Conservation (phyloP, 2,888 invertebrate genomes). For the Tuta absoluta region DNA sequence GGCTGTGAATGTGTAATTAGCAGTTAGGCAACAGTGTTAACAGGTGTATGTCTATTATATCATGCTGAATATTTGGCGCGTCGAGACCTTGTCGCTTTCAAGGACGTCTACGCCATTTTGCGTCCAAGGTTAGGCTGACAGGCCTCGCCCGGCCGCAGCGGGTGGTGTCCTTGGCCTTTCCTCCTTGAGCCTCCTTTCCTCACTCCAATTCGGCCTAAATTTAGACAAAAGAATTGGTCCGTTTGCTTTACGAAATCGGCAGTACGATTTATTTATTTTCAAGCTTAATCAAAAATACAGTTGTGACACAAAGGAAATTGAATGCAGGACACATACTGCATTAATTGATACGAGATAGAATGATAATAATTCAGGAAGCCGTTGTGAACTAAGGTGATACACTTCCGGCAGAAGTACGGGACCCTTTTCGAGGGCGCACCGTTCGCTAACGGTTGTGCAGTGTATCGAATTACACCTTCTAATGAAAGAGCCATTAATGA, state of each 20-base stretch:
- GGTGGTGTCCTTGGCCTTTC: constrained; percentile 59
- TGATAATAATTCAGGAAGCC: constrained; percentile 58
- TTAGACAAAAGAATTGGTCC: constrained; percentile 35
- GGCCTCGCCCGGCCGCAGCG: constrained; percentile 50
- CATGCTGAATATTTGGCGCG: constrained; percentile 14
- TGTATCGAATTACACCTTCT: constrained; percentile 49
- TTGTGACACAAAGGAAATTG: constrained; percentile 16
- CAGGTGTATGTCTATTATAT: constrained; percentile 11
- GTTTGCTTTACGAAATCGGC: neutral
- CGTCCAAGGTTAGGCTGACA: constrained; percentile 52
- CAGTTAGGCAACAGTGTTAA: constrained; percentile 1
- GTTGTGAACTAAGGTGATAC: constrained; percentile 55
- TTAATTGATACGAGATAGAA: constrained; percentile 30
- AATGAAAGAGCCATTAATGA: constrained; percentile 43
- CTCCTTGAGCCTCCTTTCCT: constrained; percentile 45
- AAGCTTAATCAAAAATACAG: constrained; percentile 11
- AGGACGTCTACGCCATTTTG: constrained; percentile 53
- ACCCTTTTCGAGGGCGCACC: constrained; percentile 62
- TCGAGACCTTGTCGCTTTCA: constrained; percentile 35
- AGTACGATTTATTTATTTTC: neutral
- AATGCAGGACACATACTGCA: constrained; percentile 27
- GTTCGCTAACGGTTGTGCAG: constrained; percentile 60
- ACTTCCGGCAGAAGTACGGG: constrained; percentile 55
- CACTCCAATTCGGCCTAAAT: constrained; percentile 43
- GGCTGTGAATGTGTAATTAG: constrained; percentile 17